Evolutionary conservation across 2,797 vertebrate genomes (phyloP), one percentile per base, ranked within the genome.

Genomic region (Australoheros facetus): DNA sequence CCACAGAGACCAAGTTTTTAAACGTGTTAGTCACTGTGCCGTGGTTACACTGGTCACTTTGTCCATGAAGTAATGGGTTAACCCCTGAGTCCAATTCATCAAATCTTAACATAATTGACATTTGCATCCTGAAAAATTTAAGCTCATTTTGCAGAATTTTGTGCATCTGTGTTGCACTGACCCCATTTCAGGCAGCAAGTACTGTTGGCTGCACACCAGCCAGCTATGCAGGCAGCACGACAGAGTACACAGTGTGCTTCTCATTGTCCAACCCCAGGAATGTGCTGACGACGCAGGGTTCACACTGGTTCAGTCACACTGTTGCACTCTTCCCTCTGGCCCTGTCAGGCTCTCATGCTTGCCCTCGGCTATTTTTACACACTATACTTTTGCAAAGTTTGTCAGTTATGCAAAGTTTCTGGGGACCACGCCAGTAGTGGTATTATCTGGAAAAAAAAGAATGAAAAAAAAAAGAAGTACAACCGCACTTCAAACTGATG

Each of bases 231-330:
- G 88, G 91, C 92, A 87, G 80, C 85, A 78, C 79, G 78, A 91
- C 88, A 88, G 77, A 90, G 94, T 87, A 94, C 93, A 95, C 90
- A 89, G 89, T 94, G 94, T 94, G 93, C 93, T 92, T 83, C 90
- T 94, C 91, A 93, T 92, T 94, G 93, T 94, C 92, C 90, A 89
- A 89, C 89, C 88, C 87, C 88, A 86, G 93, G 93, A 95, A 95
- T 95, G 92, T 94, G 95, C 95, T 92, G 93, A 95, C 92, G 82
- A 86, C 4, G 93, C 90, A 87, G 93, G 83, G 93, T 93, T 93
- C 93, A 94, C 88, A 51, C 89, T 78, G 85, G 91, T 92, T 94
- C 92, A 92, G 87, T 93, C 89, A 77, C 88, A 92, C 89, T 90
- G 89, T 87, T 88, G 85, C 88, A 72, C 89, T 89, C 87, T 57